Percentiles rank a stretch among this genome's conserved stretches.
Evolutionary conservation across 2,888 invertebrate species (phyloP).

Genomic region (Metopia argyrocephala): DNA sequence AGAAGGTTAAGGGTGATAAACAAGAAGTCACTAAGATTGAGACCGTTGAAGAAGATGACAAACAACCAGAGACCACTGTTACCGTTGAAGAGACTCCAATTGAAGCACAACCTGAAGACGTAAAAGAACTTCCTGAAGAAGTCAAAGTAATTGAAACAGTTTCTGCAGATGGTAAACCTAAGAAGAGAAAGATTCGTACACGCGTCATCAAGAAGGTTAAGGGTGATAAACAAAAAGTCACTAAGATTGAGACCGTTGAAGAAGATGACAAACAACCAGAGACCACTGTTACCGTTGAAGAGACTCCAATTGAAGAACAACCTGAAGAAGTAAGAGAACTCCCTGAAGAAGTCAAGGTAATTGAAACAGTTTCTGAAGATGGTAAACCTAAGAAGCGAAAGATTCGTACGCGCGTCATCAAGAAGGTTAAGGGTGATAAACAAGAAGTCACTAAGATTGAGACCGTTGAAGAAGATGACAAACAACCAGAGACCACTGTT

Average conservation of each 20-base stretch:
- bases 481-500: constrained; percentile 43
- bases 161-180: constrained; percentile 42
- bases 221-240: constrained; percentile 46
- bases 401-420: constrained; percentile 34
- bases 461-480: constrained; percentile 45
- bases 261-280: constrained; percentile 46
- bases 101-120: constrained; percentile 21
- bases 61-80: constrained; percentile 39
- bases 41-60: constrained; percentile 46
- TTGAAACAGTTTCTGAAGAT: constrained; percentile 43
- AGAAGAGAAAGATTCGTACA: constrained; percentile 37
- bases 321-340: constrained; percentile 28
- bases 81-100: constrained; percentile 40
- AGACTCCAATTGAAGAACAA: constrained; percentile 26
- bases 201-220: constrained; percentile 43
- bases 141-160: constrained; percentile 36
- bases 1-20: constrained; percentile 42
- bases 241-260: constrained; percentile 42
- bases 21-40: constrained; percentile 49
- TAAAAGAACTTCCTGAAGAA: constrained; percentile 41
- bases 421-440: constrained; percentile 42
- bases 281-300: constrained; percentile 42
- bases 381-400: constrained; percentile 47
- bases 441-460: constrained; percentile 49
- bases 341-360: constrained; percentile 39